A percentile compares a stretch with the other conserved stretches of the same genome.
Evolutionary conservation across 53 echinoderm and acorn worm genomes (phyloP).

Genomic region (Arbacia lixula): DNA sequence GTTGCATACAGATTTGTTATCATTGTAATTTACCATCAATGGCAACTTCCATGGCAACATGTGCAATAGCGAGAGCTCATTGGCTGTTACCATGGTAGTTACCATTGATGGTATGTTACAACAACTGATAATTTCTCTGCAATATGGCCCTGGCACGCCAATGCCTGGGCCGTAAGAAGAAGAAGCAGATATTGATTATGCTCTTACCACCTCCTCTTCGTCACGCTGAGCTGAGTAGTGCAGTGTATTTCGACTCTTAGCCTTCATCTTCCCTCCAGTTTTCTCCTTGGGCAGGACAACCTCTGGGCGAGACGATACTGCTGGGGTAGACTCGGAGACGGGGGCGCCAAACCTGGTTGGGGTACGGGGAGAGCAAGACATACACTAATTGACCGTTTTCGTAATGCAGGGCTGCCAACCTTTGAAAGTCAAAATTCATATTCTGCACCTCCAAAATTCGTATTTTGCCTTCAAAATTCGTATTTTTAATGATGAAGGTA

Average conservation of each 20-base stretch:
- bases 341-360: conserved; percentile 35
- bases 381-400: background rate
- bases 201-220: conserved; percentile 76
- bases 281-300: conserved; percentile 7
- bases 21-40: too few species aligned
- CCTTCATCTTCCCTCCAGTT: conserved; percentile 90
- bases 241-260: conserved; percentile 45
- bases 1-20: too few species aligned
- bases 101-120: too few species aligned
- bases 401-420: background rate
- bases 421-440: background rate
- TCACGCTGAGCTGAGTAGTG: conserved; percentile 68
- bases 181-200: too few species aligned
- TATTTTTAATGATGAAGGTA: too few species aligned
- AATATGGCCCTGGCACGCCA: too few species aligned
- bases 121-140: too few species aligned
- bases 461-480: background rate
- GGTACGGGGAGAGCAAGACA: background rate
- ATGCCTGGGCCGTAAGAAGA: too few species aligned
- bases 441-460: background rate
- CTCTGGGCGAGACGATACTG: background rate
- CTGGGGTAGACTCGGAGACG: conserved; percentile 12
- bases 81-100: too few species aligned
- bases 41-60: too few species aligned
- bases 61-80: too few species aligned